Conservation (phyloP, 2,113 vertebrate genomes). For the Ophiodon elongatus region DNA sequence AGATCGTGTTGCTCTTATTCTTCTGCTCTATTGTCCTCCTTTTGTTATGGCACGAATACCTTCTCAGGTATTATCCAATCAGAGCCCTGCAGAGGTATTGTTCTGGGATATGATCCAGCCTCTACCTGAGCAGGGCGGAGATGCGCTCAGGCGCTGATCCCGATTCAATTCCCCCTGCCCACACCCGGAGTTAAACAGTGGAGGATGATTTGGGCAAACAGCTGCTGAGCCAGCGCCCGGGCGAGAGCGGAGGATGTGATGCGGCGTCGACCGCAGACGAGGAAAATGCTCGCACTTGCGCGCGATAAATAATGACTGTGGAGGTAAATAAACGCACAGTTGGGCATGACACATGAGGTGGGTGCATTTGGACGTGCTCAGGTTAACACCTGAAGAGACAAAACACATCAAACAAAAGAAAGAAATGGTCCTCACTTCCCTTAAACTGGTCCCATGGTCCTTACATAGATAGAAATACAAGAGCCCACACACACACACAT, state of each 20-base stretch:
- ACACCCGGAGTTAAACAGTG: conserved; percentile 50
- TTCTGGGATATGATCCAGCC: conserved; percentile 33
- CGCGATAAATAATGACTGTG: not conserved
- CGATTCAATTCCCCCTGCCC: conserved; percentile 23
- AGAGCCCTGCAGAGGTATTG: conserved; percentile 6
- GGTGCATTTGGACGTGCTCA: no score
- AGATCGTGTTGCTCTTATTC: conserved; percentile 19
- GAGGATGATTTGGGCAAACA: conserved; percentile 45
- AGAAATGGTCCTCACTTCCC: no score
- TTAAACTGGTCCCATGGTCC: not conserved
- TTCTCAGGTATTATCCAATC: conserved; percentile 10
- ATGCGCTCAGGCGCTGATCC: conserved; percentile 30
- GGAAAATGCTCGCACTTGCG: not conserved
- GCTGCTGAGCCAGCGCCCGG: conserved; percentile 29
- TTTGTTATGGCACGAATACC: conserved; percentile 7
- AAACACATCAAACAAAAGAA: not conserved
- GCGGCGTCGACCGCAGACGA: not conserved
- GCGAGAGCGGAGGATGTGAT: not conserved
- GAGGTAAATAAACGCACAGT: conserved; percentile 3
- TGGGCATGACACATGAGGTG: not conserved
- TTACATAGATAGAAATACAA: not conserved
- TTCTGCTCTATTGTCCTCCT: conserved; percentile 4
- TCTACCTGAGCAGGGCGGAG: conserved; percentile 45
- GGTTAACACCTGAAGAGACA: no score
- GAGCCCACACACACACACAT: not conserved